phyloP scores from a whole-genome alignment of 2,113 vertebrate genomes.

The Erinaceus europaeus region DNA sequence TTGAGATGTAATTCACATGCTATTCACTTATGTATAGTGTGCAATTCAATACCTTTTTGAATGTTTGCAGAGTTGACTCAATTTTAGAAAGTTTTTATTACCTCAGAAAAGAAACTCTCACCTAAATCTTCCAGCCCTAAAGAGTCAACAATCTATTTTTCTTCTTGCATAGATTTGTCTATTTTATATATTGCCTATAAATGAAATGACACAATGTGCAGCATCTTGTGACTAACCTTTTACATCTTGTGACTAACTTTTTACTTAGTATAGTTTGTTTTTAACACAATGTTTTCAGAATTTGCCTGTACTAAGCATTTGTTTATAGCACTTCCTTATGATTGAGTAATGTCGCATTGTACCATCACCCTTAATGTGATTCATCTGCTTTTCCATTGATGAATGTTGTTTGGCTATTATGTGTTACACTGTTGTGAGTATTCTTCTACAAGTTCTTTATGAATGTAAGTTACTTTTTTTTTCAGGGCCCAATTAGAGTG shows the following conservation, averaged over 20 bases:
- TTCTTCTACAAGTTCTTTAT: not conserved
- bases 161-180: not conserved
- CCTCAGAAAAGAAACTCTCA: not conserved
- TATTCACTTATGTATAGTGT: not conserved
- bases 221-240: not conserved
- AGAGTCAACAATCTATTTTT: not conserved
- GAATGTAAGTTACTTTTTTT: not conserved
- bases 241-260: conserved; percentile 7
- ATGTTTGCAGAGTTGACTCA: not conserved
- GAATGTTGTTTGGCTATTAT: not conserved
- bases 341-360: not conserved
- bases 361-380: not conserved
- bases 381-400: not conserved
- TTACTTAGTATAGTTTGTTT: no score
- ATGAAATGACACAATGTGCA: not conserved
- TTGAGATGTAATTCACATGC: not conserved
- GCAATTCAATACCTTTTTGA: not conserved
- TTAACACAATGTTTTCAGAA: not conserved
- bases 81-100: conserved; percentile 11
- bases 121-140: not conserved
- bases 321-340: not conserved
- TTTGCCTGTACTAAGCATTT: not conserved
- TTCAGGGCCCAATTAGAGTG: not conserved
- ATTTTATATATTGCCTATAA: not conserved
- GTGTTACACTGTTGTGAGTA: not conserved